Evolutionary conservation across 2,888 invertebrate species (phyloP), one percentile per base, ranked within the genome.

Genomic region (Malachius bipustulatus): DNA sequence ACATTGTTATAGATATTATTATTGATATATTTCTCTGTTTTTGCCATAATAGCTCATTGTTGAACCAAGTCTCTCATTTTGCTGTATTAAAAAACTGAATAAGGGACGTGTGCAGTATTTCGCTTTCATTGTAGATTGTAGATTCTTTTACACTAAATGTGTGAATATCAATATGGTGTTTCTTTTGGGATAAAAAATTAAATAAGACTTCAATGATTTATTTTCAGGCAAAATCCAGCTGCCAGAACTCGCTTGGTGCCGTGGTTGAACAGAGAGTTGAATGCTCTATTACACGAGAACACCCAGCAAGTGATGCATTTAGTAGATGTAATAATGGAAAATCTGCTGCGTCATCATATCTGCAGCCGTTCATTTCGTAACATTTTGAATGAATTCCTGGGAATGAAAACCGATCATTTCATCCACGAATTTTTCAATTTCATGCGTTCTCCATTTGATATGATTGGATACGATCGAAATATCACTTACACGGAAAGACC

Each of bases 251-350:
- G 93, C 2, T 67, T 94, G 35, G 76, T 84, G 42, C 85, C 85
- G 1, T 94, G 90, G 88, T 65, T 94, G 16, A 81, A 81, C 57
- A 70, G 94, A 43, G 93, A 94, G 62, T 65, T 94, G 15, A 73
- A 76, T 47, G 84, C 79, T 39, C 67, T 90, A 32, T 62, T 88
- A 14, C 70, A 73, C 43, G 73, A 74, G 45, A 72, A 75, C 50
- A 61, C 69, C 2, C 71, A 73, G 10, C 72, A 75, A 50, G 71
- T 80, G 36, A 68, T 75, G 30, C 74, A 76, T 48, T 43, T 62
- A 32, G 77, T 85, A 1, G 64, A 77, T 37, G 64, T 76, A 13
- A 80, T 91, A 38, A 62, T 82, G 52, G 76, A 77, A 28, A 64
- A 79, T 34, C 63, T 91, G 12, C 73, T 69, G 4, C 66, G 72